Evolutionary conservation across 35 echinoderm and acorn worm genomes (phyloP), one percentile per base, ranked within the genome.

Genomic region (Holothuria glaberrima): DNA sequence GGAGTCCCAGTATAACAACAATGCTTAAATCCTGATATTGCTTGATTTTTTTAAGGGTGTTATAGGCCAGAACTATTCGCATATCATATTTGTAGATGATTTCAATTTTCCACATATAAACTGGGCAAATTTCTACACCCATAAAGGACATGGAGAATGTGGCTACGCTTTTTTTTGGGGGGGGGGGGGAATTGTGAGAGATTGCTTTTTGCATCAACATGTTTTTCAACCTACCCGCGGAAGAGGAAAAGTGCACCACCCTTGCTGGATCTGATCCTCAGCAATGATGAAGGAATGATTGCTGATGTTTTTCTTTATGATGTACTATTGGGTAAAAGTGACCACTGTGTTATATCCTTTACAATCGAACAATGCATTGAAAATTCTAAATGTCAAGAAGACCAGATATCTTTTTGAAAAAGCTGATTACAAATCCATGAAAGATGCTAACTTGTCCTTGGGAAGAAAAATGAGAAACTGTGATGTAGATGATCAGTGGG

Each of bases 321-420:
- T 48, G 76, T 36, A 48, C 76, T 36, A 17, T 41, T 80, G 50
- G 41, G 76, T 46, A 80, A 80, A 80, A 80, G 76, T 48, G 76
- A 80, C 41, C 76, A 80, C 45, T 80, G 34, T 80, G 31, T 80
- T 5, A 46, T 80, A 48, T 22, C 63, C 21, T 66, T 66, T 16
- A 66, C 63, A 66, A 24, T 12, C n/a, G 25, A 27, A 64, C 4
- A 26, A 69, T 69, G 66, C 25, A 30, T 20, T 22, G 60, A 21
- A 69, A 12, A n/a, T 4, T 69, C 16, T 24, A 26, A n/a, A 19
- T 30, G 31, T 69, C 13, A 30, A 27, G 6, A 69, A 33, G 26
- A 69, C 9, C 5, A 69, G 71, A 38, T 38, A 75, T 20, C 38
- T 35, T n/a, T 72, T 3, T 38, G 71, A 75, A 64, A 64, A 74